A percentile compares a stretch with the other conserved stretches of the same genome.
These are phyloP conservation scores for Liparis tanakae DNA, from an alignment of 2,797 vertebrate species.

Conservation along the genomic window DNA sequence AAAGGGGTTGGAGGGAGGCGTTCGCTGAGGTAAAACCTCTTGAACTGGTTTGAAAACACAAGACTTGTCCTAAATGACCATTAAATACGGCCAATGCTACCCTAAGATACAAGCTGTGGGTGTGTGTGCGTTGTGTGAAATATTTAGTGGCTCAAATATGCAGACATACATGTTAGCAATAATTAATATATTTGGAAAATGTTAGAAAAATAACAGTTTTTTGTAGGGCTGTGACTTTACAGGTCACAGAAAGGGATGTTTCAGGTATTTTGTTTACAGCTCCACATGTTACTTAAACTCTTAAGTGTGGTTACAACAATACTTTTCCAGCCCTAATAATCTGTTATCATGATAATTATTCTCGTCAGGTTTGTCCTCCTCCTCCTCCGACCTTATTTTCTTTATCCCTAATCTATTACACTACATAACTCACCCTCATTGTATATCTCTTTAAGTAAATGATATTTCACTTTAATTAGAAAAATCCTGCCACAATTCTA, in stretches of 20 bases:
- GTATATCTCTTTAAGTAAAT: not conserved
- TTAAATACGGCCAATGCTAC: not conserved
- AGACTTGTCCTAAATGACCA: conserved; percentile 11
- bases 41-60: conserved; percentile 33
- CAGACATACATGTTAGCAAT: not conserved
- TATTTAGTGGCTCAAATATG: not conserved
- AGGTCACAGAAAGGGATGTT: no score
- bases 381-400: no score
- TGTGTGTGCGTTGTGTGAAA: conserved; percentile 1
- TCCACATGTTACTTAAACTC: no score
- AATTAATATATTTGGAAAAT: not conserved
- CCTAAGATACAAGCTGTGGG: conserved; percentile 29
- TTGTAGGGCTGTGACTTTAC: no score
- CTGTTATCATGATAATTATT: not conserved
- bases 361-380: not conserved
- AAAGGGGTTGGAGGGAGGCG: conserved; percentile 47
- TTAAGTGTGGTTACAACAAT: not conserved
- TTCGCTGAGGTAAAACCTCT: conserved; percentile 24
- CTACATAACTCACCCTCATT: not conserved
- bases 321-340: not conserved
- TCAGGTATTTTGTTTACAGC: no score
- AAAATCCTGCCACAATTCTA: not conserved
- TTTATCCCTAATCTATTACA: not conserved
- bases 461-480: not conserved
- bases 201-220: no score